Conservation (phyloP, 2,113 vertebrate species). For the Myotis brandtii region DNA sequence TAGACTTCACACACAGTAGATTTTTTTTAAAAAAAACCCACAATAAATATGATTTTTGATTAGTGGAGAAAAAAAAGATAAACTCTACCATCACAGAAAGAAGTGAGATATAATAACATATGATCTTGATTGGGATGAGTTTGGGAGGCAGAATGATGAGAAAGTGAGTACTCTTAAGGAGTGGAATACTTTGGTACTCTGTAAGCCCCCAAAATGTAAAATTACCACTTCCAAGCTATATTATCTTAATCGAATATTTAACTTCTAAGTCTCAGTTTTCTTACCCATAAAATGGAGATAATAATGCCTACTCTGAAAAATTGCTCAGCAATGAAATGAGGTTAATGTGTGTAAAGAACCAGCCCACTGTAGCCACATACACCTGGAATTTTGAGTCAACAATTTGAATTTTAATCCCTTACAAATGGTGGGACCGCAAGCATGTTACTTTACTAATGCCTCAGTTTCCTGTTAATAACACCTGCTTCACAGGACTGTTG, state of each 20-base stretch:
- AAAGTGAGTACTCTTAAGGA: background rate
- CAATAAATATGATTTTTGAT: background rate
- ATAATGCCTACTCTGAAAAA: background rate
- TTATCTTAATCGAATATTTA: background rate
- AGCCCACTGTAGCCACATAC: background rate
- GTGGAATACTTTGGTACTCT: background rate
- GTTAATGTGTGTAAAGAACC: background rate
- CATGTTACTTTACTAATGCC: background rate
- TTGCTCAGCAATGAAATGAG: background rate
- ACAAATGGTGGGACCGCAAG: background rate
- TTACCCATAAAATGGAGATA: background rate
- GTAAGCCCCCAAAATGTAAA: background rate
- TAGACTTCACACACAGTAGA: background rate
- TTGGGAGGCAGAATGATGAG: accelerated
- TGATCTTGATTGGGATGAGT: background rate
- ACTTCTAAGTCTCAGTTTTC: background rate
- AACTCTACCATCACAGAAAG: background rate
- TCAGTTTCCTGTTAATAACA: background rate
- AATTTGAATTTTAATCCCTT: background rate
- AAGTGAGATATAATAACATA: background rate
- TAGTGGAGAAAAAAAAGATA: background rate
- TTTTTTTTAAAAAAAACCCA: background rate
- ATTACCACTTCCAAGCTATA: background rate
- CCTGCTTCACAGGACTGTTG: background rate
- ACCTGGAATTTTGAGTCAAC: background rate